phyloP scores from a whole-genome alignment of 2,888 invertebrate genomes.

The Scaptomyza cyrtandrae region DNA sequence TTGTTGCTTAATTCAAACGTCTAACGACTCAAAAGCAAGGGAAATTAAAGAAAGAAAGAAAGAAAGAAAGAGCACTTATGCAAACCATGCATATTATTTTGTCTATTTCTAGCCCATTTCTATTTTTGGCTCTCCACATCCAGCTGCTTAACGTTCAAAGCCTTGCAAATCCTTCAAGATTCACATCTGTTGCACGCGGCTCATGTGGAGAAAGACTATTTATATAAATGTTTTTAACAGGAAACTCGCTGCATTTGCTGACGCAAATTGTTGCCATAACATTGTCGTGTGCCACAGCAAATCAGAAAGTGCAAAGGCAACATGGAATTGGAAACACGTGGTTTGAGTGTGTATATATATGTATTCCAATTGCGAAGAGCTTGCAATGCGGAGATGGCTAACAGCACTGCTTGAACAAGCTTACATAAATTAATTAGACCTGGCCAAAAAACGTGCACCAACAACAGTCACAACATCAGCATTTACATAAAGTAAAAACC shows the following conservation, averaged over 20 bases:
- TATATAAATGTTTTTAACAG: constrained; percentile 56
- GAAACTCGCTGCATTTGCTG: constrained; percentile 41
- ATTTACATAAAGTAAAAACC: constrained; percentile 11
- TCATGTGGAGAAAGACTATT: constrained; percentile 26
- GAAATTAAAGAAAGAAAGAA: too few species aligned
- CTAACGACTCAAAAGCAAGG: too few species aligned
- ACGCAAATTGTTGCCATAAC: constrained; percentile 70
- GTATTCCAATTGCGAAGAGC: constrained; percentile 3
- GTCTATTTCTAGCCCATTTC: too few species aligned
- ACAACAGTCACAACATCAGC: constrained; percentile 10
- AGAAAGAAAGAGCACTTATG: too few species aligned
- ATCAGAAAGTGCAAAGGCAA: constrained; percentile 27
- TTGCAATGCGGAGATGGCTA: constrained; percentile 9
- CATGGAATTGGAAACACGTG: constrained; percentile 58
- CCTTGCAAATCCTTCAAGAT: neutral
- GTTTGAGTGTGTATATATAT: constrained; percentile 4
- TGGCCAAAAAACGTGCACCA: constrained; percentile 19
- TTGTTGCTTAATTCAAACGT: too few species aligned
- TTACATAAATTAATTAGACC: constrained; percentile 74
- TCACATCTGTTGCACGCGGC: constrained; percentile 4
- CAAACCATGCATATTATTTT: too few species aligned
- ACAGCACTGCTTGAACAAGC: constrained; percentile 34
- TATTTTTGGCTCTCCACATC: neutral
- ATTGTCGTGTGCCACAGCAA: constrained; percentile 49
- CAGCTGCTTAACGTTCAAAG: neutral